Base-by-base conservation (phyloP, 2,888 invertebrate genomes). In the Orthosia cruda region DNA sequence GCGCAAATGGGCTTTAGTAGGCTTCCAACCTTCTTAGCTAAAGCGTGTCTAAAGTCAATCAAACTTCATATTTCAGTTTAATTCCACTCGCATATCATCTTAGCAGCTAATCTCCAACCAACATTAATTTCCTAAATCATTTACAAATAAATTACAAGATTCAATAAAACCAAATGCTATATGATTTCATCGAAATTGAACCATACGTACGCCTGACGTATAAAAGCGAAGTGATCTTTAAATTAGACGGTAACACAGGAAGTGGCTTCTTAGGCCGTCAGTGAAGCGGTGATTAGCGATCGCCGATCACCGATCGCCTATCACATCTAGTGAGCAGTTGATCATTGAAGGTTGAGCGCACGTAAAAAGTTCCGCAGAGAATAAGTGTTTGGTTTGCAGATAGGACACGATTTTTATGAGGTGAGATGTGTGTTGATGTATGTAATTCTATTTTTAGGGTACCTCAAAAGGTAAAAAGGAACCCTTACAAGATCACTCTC, bases 181-280 rank as follows among this genome's bases (percentile, higher is more conserved):
- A 84, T 81, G 80, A 83, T 75, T 83, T 74, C 81, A 88, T 88
- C 88, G 88, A 87, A 87, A 89, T 84, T 89, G 88, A 90, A 89
- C 88, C 85, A 81, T 83, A 86, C 83, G 84, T 83, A 81, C 84
- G 81, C 71, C 63, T 69, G 80, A 70, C 77, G 75, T 85, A 89
- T 89, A 90, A 91, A 89, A 86, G 88, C 88, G 91, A 92, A 93
- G 94, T 93, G 94, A 94, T 93, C 94, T 93, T 95, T 95, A 95
- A 96, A 96, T 96, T 96, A 96, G 96, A 96, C 92, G 94, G 94
- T 93, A 89, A 91, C 93, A 92, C 96, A 95, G 96, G 96, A 96
- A 96, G 95, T 94, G 95, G 93, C 95, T 96, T 96, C 96, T 96
- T 96, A 96, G 88, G 90, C 95, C 95, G 96, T 96, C 96, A 95